A percentile compares a stretch with the other conserved stretches of the same genome.
phyloP scores from a whole-genome alignment of 2,797 vertebrate genomes.

The Rachycentron canadum region DNA sequence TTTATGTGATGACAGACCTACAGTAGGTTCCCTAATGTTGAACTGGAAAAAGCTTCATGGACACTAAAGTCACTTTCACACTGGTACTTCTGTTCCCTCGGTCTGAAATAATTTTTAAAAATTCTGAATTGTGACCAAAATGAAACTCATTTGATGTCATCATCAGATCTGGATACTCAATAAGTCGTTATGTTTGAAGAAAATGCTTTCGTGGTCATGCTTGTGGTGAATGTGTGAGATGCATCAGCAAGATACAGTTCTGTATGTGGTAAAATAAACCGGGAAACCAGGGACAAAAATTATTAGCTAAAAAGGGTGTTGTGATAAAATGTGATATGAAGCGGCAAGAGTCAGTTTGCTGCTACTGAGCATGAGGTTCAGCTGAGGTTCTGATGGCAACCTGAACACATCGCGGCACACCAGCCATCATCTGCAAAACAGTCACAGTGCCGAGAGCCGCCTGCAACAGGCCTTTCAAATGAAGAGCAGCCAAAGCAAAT shows the following conservation, averaged over 20 bases:
- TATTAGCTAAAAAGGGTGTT: neutral
- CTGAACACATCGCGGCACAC: neutral
- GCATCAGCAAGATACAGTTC: neutral
- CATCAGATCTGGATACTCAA: neutral
- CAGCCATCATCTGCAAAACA: conserved; percentile 7
- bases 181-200: neutral
- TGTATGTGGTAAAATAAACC: neutral
- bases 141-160: no score
- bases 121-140: neutral
- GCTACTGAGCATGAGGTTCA: neutral
- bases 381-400: conserved; percentile 2
- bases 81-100: conserved; percentile 5
- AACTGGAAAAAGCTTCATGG: conserved; percentile 15
- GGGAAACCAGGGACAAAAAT: no score
- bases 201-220: neutral
- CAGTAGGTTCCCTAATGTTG: neutral
- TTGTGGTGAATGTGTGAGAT: neutral
- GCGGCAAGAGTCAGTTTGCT: neutral
- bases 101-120: neutral
- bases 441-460: neutral
- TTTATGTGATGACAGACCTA: no score
- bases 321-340: neutral
- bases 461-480: neutral
- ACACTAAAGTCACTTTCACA: neutral
- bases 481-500: neutral